Evolutionary conservation across 2,113 vertebrate genomes (phyloP).

Genomic region (Excalfactoria chinensis): DNA sequence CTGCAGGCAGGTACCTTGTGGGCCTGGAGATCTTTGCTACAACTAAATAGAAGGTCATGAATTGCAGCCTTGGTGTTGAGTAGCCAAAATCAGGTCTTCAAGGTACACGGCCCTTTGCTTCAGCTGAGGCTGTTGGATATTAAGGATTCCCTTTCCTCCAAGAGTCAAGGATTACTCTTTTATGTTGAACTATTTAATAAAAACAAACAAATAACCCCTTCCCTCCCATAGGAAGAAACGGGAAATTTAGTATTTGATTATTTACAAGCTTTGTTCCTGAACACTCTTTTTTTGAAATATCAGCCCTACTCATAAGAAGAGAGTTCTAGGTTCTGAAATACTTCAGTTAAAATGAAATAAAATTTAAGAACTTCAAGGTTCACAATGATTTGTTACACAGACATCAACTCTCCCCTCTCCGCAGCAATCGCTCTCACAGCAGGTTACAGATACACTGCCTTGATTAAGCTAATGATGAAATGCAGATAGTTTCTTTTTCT

Average conservation of each 20-base stretch:
- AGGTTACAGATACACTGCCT: constrained; percentile 62
- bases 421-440: constrained; percentile 73
- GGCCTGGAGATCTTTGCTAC: not conserved
- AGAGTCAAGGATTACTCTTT: not conserved
- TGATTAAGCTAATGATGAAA: constrained; percentile 78
- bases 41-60: not conserved
- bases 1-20: not conserved
- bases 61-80: not conserved
- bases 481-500: constrained; percentile 47
- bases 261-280: not conserved
- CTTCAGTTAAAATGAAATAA: not conserved
- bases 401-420: constrained; percentile 41
- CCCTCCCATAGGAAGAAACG: not conserved
- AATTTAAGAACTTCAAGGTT: constrained; percentile 10
- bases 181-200: too few relatives aligned
- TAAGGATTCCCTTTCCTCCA: not conserved
- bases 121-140: not conserved
- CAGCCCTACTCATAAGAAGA: not conserved
- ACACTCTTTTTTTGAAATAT: not conserved
- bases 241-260: not conserved
- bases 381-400: constrained; percentile 45
- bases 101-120: not conserved
- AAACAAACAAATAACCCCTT: not conserved
- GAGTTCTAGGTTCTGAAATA: not conserved
- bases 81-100: not conserved